Base-by-base conservation (phyloP, 2,888 invertebrate genomes). In the Ethmia dodecea region DNA sequence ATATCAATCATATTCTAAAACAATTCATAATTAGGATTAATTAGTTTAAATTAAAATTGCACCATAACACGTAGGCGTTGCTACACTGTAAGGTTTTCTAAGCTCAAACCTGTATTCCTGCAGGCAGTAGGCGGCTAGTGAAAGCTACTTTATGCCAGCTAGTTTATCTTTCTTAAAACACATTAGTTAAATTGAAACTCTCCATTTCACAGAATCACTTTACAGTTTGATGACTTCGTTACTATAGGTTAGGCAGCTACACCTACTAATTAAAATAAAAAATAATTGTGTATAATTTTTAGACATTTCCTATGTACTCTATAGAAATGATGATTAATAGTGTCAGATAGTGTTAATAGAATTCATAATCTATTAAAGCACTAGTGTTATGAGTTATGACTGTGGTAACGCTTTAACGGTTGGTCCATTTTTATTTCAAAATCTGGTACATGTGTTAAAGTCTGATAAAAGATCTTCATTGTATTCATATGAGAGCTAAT, bases 1-100 rank as follows among this genome's bases (percentile, higher is more conserved):
- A 58, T 72, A 67, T 73, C 77, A 78, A 77, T 77, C 74, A 69
- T 63, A 76, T 76, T 71, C 69, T 67, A 54, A 62, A 74, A 72
- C 58, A 65, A 63, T 61, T 68, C 56, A 62, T 65, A 74, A 72
- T 72, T 65, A 68, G 60, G 52, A 59, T 61, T 76, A 77, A 77
- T 83, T 78, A 71, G 60, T 49, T 65, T 54, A 50, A 61, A 62
- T 61, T 55, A 47, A 46, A 24, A 26, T 12, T 2, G 28, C 10
- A 25, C 9, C 9, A 10, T n/a, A 31, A 46, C 49, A 47, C 42
- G 54, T 59, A 52, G 61, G 55, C 52, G 60, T 48, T 46, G 48
- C 38, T 42, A 35, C 44, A 36, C 35, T 33, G 43, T 47, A 28
- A 41, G 50, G 42, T 53, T 57, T 58, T 54, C 37, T 48, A 46